Percentiles rank a stretch among this genome's conserved stretches.
Conservation (phyloP, 1,140 invertebrate species). For the Phortica variegata region DNA sequence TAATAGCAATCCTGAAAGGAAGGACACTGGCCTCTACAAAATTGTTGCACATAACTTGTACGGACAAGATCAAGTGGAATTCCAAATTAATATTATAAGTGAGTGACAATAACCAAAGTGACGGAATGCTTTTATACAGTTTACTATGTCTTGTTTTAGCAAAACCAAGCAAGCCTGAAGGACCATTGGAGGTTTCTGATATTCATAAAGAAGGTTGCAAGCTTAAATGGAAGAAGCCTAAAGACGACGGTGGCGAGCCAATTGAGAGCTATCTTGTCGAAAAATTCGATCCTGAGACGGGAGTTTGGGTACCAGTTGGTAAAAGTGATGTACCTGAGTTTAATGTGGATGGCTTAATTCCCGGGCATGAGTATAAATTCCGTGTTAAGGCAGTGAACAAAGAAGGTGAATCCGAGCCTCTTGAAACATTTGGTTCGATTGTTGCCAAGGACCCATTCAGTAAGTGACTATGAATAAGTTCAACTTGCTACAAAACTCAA, state of each 20-base stretch:
- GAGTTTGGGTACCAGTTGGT: conserved; percentile 86
- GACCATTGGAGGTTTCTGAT: conserved; percentile 92
- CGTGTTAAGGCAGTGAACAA: conserved; percentile 96
- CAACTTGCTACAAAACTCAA: too few relatives aligned
- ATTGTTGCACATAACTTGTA: conserved; percentile 83
- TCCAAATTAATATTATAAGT: conserved; percentile 89
- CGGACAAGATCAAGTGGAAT: conserved; percentile 85
- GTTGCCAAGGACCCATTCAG: conserved; percentile 94
- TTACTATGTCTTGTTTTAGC: too few relatives aligned
- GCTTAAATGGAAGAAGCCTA: conserved; percentile 96
- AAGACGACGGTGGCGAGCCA: conserved; percentile 95
- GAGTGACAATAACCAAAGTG: too few relatives aligned
- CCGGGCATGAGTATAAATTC: conserved; percentile 97
- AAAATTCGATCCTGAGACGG: conserved; percentile 90
- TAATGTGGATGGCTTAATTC: conserved; percentile 83
- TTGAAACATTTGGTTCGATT: conserved; percentile 88
- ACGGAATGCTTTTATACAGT: too few relatives aligned
- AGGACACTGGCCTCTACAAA: conserved; percentile 83
- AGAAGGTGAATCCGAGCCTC: conserved; percentile 95
- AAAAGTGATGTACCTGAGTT: conserved; percentile 79
- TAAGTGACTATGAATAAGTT: conserved; percentile 27
- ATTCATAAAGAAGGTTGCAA: conserved; percentile 93
- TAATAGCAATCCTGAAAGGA: conserved; percentile 78
- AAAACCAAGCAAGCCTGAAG: conserved; percentile 89
- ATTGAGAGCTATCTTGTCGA: conserved; percentile 94